Percentiles rank a stretch among this genome's conserved stretches.
phyloP scores from a whole-genome alignment of 2,113 vertebrate genomes.

The Atherinomorus stipes region DNA sequence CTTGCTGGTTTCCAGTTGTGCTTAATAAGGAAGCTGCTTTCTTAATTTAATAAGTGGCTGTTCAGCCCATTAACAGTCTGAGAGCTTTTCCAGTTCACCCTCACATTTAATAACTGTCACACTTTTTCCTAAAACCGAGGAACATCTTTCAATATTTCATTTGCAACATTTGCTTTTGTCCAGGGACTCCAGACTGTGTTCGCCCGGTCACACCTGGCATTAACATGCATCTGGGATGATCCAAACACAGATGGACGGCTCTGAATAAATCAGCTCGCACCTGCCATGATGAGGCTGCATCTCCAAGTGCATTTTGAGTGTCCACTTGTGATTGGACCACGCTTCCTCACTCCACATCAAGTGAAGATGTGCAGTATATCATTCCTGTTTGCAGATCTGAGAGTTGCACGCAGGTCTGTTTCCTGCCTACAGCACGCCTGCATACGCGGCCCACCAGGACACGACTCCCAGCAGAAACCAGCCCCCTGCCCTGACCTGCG shows the following conservation, averaged over 20 bases:
- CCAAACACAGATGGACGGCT: not conserved
- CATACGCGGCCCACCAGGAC: too few relatives aligned
- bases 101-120: not conserved
- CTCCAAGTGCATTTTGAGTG: too few relatives aligned
- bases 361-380: too few relatives aligned
- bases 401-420: too few relatives aligned
- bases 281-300: not conserved
- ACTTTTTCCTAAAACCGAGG: not conserved
- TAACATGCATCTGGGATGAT: too few relatives aligned
- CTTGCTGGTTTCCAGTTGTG: not conserved
- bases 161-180: too few relatives aligned
- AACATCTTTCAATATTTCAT: not conserved
- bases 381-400: too few relatives aligned
- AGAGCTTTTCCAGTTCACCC: not conserved
- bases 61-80: not conserved
- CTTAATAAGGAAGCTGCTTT: not conserved
- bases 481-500: too few relatives aligned
- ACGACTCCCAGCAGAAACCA: too few relatives aligned
- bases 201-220: not conserved
- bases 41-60: not conserved
- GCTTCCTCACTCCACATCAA: too few relatives aligned
- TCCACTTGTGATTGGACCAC: too few relatives aligned
- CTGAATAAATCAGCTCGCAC: not conserved
- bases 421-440: too few relatives aligned
- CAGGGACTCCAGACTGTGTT: not conserved